phyloP scores from a whole-genome alignment of 2,113 vertebrate genomes.

The Sardina pilchardus region DNA sequence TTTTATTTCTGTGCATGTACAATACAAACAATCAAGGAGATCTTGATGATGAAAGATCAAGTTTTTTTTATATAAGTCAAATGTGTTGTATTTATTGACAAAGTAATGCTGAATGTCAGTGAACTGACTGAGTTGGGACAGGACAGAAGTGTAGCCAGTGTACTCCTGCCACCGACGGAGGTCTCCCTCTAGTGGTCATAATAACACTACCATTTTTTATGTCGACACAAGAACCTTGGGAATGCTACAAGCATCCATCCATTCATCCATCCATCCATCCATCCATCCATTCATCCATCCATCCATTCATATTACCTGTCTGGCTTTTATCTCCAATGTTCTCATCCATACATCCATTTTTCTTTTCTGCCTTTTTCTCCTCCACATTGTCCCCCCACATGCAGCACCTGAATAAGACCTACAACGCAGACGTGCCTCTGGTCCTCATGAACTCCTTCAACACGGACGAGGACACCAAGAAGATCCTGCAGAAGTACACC shows the following conservation, averaged over 20 bases:
- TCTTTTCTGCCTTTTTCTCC: neutral
- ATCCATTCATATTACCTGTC: too few species aligned
- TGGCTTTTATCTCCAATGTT: too few species aligned
- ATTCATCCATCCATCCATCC: neutral
- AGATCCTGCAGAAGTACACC: slow-evolving; percentile 95
- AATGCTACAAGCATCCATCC: neutral
- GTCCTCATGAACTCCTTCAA: slow-evolving; percentile 99
- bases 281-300: too few species aligned
- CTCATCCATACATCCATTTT: neutral
- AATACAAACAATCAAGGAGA: neutral
- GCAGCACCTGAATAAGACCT: slow-evolving; percentile 93
- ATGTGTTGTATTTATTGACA: neutral
- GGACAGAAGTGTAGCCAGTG: neutral
- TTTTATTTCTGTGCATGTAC: neutral
- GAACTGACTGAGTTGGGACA: neutral
- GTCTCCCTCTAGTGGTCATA: neutral
- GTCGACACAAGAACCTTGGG: neutral
- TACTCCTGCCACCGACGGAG: neutral
- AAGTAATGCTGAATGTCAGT: neutral
- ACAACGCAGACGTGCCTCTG: slow-evolving; percentile 86
- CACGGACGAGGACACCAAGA: slow-evolving; percentile 95
- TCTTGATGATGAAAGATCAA: neutral
- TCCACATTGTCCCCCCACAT: neutral
- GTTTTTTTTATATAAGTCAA: neutral
- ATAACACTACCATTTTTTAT: neutral